phyloP scores from a whole-genome alignment of 1,140 invertebrate genomes.

The Harpegnathos saltator region DNA sequence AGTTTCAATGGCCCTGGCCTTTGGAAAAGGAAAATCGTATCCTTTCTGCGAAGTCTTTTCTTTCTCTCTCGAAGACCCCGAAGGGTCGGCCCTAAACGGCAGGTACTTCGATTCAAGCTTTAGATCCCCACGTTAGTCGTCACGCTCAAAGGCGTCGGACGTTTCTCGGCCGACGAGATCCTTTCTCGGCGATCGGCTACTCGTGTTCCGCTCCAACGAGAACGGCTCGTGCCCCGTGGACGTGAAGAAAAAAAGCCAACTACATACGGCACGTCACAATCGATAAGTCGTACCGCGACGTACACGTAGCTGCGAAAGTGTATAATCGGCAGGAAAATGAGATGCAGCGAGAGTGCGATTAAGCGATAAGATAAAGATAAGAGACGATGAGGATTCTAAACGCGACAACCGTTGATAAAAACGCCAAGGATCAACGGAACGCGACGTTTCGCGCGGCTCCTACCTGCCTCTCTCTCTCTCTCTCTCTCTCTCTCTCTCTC shows the following conservation, averaged over 20 bases:
- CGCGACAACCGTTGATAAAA: too few species aligned
- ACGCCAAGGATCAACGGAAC: too few species aligned
- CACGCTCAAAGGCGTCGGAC: background rate
- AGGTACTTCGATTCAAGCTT: background rate
- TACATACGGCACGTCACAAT: background rate
- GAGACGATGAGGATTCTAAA: too few species aligned
- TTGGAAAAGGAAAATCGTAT: background rate
- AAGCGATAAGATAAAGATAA: too few species aligned
- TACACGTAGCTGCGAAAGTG: too few species aligned
- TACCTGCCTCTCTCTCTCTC: too few species aligned
- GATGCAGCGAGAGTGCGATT: too few species aligned
- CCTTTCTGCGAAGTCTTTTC: constrained; percentile 16
- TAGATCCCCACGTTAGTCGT: background rate
- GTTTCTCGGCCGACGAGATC: background rate
- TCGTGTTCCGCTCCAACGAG: constrained; percentile 42
- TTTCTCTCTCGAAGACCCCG: background rate
- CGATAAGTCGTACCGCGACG: background rate
- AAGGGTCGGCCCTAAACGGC: background rate
- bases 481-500: too few species aligned
- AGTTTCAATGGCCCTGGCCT: background rate
- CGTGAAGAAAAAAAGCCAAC: too few species aligned
- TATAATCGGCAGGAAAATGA: too few species aligned
- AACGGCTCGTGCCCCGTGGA: constrained; percentile 1
- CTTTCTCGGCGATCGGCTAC: constrained; percentile 3
- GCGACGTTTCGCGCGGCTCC: too few species aligned